Base-by-base conservation (phyloP, 2,113 vertebrate genomes). In the Aptenodytes patagonicus region DNA sequence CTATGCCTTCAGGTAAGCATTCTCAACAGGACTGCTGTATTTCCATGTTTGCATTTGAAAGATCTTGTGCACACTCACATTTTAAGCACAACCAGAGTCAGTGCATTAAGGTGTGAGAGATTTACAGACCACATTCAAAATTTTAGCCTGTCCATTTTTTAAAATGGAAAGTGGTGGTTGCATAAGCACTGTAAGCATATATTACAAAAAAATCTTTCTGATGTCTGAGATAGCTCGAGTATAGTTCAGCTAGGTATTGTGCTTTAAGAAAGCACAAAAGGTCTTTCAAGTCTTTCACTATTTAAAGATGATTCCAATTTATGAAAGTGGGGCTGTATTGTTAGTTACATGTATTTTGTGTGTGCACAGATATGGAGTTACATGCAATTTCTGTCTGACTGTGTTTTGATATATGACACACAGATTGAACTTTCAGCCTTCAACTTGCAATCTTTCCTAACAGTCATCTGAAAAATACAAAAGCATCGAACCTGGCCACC, bases 371-470 rank as follows among this genome's bases (percentile, higher is more conserved):
- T 70, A 73, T 4, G 18, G 76, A 81, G 49, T 65, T 60, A 70
- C 29, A 46, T n/a, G 20, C 34, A 66, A 72, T 79, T 96, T 92
- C 69, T 86, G 5, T 47, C 34, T 87, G 69, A 40, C 19, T 47
- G 26, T 89, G 13, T 61, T 96, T 93, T 66, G 62, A 79, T 66
- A n/a, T 8, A 73, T 5, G 15, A 49, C 20, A 52, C 29, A n/a
- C 13, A 77, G 60, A 42, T 36, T 87, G 90, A 97, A 96, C 57
- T 58, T 62, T 90, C 93, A 96, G 94, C 87, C 69, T 97, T 98
- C 87, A 88, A 46, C 42, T 95, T 83, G 58, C 32, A 94, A 31
- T 93, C 83, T 95, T 77, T 95, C 29, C 92, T 85, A 64, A 73
- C 6, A 58, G 42, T 78, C 58, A 29, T 62, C 49, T 89, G 92